Percentiles rank a stretch among this genome's conserved stretches.
phyloP scores from a whole-genome alignment of 2,113 vertebrate genomes.

The Microtus oregoni region DNA sequence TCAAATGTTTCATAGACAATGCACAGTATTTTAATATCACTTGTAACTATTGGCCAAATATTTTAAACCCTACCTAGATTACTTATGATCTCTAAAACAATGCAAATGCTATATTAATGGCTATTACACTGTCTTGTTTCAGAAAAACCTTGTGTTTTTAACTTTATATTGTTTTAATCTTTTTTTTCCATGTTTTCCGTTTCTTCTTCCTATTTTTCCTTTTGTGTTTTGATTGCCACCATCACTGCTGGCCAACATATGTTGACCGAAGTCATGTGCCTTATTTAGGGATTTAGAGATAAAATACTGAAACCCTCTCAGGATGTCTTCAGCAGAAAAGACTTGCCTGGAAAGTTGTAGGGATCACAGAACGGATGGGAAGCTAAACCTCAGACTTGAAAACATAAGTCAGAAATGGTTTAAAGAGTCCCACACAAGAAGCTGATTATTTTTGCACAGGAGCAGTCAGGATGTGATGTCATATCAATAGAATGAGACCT shows the following conservation, averaged over 20 bases:
- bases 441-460: background rate
- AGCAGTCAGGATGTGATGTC: background rate
- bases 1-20: background rate
- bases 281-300: background rate
- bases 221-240: background rate
- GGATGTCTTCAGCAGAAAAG: background rate
- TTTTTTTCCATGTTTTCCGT: background rate
- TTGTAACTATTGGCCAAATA: background rate
- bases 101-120: background rate
- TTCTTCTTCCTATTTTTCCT: background rate
- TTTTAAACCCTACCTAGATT: background rate
- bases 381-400: background rate
- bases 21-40: background rate
- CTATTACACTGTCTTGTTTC: background rate
- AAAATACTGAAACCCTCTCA: background rate
- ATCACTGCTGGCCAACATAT: background rate
- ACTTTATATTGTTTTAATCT: background rate
- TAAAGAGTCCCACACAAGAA: background rate
- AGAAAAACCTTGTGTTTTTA: background rate
- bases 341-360: background rate
- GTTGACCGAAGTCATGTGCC: background rate
- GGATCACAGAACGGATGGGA: background rate
- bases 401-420: background rate
- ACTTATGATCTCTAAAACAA: background rate
- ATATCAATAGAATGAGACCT: background rate